These are phyloP conservation scores for Monochamus saltuarius DNA, from an alignment of 1,140 invertebrate genomes.

Conservation along the genomic window DNA sequence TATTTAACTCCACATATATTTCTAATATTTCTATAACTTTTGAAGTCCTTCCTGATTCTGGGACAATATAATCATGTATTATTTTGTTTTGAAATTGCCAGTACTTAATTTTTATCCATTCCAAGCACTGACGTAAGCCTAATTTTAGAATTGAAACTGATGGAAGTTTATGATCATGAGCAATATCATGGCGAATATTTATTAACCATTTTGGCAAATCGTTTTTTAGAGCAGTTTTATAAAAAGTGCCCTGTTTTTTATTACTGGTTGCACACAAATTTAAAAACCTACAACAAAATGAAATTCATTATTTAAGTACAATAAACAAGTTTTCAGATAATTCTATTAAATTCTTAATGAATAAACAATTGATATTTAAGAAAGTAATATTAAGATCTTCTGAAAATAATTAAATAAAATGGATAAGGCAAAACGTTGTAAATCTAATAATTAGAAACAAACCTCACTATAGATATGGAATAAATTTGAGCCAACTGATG, in stretches of 20 bases:
- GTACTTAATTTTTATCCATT: conserved; percentile 45
- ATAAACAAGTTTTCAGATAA: no score
- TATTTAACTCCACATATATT: conserved; percentile 19
- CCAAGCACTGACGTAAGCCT: conserved; percentile 37
- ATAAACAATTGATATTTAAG: no score
- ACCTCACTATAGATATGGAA: conserved; percentile 40
- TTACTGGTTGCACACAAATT: conserved; percentile 43
- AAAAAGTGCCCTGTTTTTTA: conserved; percentile 43
- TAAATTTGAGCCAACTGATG: conserved; percentile 32
- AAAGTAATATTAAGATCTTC: no score
- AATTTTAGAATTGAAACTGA: conserved; percentile 32
- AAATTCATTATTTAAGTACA: neutral
- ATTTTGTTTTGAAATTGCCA: conserved; percentile 36
- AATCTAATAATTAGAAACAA: conserved; percentile 3
- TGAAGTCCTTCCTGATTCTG: conserved; percentile 2
- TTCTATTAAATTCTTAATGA: no score
- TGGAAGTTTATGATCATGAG: conserved; percentile 40
- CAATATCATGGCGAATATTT: conserved; percentile 43
- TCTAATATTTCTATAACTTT: conserved; percentile 11
- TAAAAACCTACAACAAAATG: conserved; percentile 37
- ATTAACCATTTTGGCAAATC: conserved; percentile 44
- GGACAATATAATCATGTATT: conserved; percentile 23
- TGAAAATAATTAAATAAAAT: no score
- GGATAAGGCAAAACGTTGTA: no score
- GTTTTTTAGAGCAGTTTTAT: conserved; percentile 35